A percentile compares a stretch with the other conserved stretches of the same genome.
phyloP scores from a whole-genome alignment of 2,797 vertebrate genomes.

The Sebastes oblongus region DNA sequence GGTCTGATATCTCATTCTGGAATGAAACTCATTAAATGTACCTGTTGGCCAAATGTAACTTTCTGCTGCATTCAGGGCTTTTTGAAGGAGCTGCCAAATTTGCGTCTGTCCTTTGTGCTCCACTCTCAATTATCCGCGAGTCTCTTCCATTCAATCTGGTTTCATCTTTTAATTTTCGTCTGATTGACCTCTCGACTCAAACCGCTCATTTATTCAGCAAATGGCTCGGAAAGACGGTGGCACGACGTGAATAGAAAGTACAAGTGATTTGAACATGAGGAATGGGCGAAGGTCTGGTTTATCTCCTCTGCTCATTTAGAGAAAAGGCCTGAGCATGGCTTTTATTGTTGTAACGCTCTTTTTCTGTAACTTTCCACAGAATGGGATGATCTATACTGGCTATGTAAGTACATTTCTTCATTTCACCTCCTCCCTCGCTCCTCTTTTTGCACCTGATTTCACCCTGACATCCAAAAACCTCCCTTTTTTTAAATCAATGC shows the following conservation, averaged over 20 bases:
- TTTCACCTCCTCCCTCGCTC: background rate
- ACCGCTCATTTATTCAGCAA: slow-evolving; percentile 56
- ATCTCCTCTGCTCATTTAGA: slow-evolving; percentile 16
- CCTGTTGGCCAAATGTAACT: slow-evolving; percentile 12
- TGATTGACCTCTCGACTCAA: slow-evolving; percentile 63
- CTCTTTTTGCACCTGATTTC: background rate
- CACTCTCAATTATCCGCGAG: slow-evolving; percentile 51
- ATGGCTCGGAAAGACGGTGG: slow-evolving; percentile 47
- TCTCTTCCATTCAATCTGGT: slow-evolving; percentile 66
- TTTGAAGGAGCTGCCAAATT: slow-evolving; percentile 26
- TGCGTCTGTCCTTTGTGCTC: slow-evolving; percentile 40
- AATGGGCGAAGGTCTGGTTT: slow-evolving; percentile 26
- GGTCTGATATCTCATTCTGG: slow-evolving; percentile 9
- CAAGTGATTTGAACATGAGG: slow-evolving; percentile 23
- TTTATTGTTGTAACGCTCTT: slow-evolving; percentile 22
- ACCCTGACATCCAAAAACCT: background rate
- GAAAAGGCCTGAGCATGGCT: background rate
- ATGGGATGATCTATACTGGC: slow-evolving; percentile 90
- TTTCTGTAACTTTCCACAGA: slow-evolving; percentile 72
- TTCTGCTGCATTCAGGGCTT: slow-evolving; percentile 18
- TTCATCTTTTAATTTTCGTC: slow-evolving; percentile 64
- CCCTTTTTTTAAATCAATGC: background rate
- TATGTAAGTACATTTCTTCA: slow-evolving; percentile 83
- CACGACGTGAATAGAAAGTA: slow-evolving; percentile 55
- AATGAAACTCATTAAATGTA: slow-evolving; percentile 17